A percentile compares a stretch with the other conserved stretches of the same genome.
Evolutionary conservation across 2,797 vertebrate species (phyloP).

Genomic region (Sphenodon punctatus): DNA sequence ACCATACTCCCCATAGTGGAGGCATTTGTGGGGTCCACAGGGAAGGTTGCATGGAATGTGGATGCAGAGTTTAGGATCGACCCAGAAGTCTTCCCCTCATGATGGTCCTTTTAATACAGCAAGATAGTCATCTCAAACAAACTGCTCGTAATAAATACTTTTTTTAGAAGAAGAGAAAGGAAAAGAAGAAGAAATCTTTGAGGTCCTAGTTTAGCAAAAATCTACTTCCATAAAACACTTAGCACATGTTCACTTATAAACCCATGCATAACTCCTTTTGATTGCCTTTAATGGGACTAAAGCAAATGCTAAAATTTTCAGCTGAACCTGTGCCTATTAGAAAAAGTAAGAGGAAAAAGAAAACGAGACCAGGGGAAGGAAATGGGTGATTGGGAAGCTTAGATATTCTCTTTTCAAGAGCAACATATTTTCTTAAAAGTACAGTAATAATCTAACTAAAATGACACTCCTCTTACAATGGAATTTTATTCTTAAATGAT

Average conservation of each 20-base stretch:
- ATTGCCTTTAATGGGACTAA: neutral
- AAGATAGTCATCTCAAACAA: no score
- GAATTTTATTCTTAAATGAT: slow-evolving; percentile 77
- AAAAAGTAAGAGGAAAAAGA: neutral
- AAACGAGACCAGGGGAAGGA: neutral
- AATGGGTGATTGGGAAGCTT: neutral
- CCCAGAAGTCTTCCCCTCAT: no score
- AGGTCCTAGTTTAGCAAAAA: neutral
- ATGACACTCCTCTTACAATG: slow-evolving; percentile 53
- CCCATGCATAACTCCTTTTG: neutral
- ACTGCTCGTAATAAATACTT: no score
- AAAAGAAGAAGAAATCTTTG: neutral
- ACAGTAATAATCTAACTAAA: slow-evolving; percentile 52
- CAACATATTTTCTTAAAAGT: slow-evolving; percentile 51
- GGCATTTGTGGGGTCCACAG: no score
- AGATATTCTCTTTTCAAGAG: slow-evolving; percentile 31
- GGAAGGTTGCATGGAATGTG: no score
- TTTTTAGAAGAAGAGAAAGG: no score
- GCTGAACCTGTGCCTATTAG: slow-evolving; percentile 10
- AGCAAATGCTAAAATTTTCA: neutral
- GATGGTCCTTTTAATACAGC: no score
- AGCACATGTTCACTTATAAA: neutral
- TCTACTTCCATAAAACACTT: neutral
- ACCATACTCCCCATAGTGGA: no score
- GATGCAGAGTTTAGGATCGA: no score